Conservation (phyloP, 2,888 invertebrate genomes). For the Glyphotaelius pellucidus region DNA sequence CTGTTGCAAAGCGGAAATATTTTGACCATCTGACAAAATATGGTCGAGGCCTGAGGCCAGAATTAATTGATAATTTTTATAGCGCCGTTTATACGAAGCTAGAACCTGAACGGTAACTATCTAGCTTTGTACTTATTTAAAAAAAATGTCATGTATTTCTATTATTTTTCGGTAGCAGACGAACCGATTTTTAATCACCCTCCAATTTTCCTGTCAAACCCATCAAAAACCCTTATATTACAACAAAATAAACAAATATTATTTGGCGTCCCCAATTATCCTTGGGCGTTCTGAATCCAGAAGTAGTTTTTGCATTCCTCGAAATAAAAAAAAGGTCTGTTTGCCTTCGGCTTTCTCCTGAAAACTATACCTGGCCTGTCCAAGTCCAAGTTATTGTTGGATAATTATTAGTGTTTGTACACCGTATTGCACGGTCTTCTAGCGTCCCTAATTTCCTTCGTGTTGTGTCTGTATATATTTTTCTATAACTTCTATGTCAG, state of each 20-base stretch:
- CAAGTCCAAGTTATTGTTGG: background rate
- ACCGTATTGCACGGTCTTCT: conserved; percentile 5
- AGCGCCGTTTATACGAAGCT: too few relatives aligned
- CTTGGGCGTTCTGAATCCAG: background rate
- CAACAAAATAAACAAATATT: background rate
- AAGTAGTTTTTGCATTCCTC: background rate
- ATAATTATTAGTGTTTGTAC: conserved; percentile 16
- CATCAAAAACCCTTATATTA: background rate
- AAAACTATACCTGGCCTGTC: background rate
- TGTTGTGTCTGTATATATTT: background rate
- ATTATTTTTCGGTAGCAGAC: background rate
- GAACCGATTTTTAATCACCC: background rate
- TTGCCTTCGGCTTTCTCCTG: conserved; percentile 1
- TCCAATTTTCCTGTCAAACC: background rate
- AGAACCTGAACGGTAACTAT: too few relatives aligned
- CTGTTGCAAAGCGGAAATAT: too few relatives aligned
- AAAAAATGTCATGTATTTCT: background rate
- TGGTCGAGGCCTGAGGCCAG: too few relatives aligned
- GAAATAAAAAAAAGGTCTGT: background rate
- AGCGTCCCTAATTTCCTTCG: background rate
- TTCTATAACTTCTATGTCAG: background rate
- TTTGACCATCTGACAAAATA: too few relatives aligned
- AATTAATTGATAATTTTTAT: too few relatives aligned
- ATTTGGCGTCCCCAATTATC: background rate
- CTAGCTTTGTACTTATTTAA: too few relatives aligned